Evolutionary conservation across 2,113 vertebrate genomes (phyloP).

Genomic region (Brachionichthys hirsutus): DNA sequence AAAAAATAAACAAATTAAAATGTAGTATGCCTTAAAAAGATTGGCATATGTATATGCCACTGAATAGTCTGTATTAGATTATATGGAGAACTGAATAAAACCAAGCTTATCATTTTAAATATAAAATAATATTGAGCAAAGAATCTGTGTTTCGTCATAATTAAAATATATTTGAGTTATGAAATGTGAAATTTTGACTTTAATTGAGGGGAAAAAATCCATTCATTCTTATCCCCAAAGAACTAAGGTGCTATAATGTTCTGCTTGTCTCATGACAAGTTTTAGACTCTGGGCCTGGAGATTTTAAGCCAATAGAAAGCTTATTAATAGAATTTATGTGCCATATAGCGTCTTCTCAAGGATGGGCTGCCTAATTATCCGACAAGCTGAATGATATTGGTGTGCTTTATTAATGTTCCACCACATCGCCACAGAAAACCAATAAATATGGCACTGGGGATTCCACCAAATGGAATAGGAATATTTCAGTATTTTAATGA

Average conservation of each 20-base stretch:
- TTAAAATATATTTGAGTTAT: conserved; percentile 22
- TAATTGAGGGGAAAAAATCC: conserved; percentile 40
- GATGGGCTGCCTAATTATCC: conserved; percentile 70
- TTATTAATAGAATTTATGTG: conserved; percentile 79
- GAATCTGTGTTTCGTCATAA: conserved; percentile 1
- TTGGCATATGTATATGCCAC: too few relatives aligned
- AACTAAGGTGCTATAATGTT: conserved; percentile 50
- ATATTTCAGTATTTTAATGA: conserved; percentile 76
- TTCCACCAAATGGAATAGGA: conserved; percentile 64
- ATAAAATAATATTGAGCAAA: conserved; percentile 9
- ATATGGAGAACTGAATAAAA: conserved; percentile 6
- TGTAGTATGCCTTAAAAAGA: too few relatives aligned
- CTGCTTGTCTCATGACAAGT: conserved; percentile 59
- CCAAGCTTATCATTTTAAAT: conserved; percentile 12
- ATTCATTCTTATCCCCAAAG: conserved; percentile 45
- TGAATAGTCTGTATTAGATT: conserved; percentile 21
- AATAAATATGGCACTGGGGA: conserved; percentile 70
- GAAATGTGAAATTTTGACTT: conserved; percentile 40
- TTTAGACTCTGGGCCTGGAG: conserved; percentile 50
- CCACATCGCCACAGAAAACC: conserved; percentile 65
- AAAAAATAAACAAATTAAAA: too few relatives aligned
- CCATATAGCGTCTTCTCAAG: conserved; percentile 60
- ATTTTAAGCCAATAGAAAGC: conserved; percentile 73
- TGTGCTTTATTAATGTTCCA: conserved; percentile 72
- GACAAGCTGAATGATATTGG: conserved; percentile 66